Conservation (phyloP, 2,797 vertebrate species). For the Hypotaenidia philippensis region DNA sequence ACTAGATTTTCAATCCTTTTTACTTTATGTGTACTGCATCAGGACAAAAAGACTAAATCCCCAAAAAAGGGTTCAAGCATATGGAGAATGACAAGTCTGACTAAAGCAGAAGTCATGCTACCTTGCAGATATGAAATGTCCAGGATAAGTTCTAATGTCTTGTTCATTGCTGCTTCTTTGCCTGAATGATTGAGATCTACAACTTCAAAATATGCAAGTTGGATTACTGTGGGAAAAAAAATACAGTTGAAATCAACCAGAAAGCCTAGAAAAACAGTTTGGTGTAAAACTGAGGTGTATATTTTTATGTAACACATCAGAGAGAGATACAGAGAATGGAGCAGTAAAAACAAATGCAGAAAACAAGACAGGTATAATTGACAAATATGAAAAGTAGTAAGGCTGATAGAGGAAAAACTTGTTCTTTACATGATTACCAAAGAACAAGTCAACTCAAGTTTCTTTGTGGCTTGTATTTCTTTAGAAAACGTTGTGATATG, state of each 20-base stretch:
- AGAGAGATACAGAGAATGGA: background rate
- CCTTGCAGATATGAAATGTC: background rate
- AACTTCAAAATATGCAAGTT: background rate
- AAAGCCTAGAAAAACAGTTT: background rate
- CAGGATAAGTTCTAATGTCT: accelerated
- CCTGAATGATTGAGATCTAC: background rate
- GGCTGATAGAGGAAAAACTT: background rate
- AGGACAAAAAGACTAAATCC: background rate
- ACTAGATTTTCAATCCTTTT: background rate
- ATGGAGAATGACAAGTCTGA: background rate
- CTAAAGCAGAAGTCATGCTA: background rate
- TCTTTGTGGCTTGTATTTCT: background rate
- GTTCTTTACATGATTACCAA: background rate
- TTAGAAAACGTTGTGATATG: background rate
- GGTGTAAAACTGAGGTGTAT: background rate
- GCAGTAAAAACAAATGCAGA: background rate
- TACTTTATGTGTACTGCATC: background rate
- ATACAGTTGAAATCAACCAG: background rate
- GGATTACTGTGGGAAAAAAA: background rate
- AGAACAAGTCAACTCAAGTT: background rate
- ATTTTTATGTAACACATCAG: background rate
- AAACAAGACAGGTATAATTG: background rate
- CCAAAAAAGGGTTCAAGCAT: background rate
- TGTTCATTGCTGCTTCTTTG: background rate
- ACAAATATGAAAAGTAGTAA: background rate